Conservation (phyloP, 1,140 invertebrate genomes). For the Thaumetopoea pityocampa region DNA sequence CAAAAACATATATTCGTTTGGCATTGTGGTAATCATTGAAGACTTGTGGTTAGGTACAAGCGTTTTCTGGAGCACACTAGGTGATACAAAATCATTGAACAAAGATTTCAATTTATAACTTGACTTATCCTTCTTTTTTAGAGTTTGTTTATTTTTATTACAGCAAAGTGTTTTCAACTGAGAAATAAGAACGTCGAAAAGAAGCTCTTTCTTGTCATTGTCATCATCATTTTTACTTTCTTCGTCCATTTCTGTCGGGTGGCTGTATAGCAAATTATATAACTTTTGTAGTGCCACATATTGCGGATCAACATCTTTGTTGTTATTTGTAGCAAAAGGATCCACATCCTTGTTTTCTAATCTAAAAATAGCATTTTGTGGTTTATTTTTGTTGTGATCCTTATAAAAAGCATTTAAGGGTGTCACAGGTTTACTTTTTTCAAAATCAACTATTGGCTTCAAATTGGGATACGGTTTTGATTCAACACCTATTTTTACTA, state of each 20-base stretch:
- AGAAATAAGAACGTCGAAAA: conserved; percentile 53
- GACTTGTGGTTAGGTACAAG: conserved; percentile 7
- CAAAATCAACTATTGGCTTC: background rate
- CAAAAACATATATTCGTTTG: conserved; percentile 55
- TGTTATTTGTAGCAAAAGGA: conserved; percentile 23
- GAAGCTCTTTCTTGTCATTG: conserved; percentile 49
- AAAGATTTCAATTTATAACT: conserved; percentile 19
- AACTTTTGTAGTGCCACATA: conserved; percentile 51
- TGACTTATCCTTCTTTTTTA: conserved; percentile 15
- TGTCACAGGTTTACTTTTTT: background rate
- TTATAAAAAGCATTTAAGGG: conserved; percentile 5
- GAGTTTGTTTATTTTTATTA: conserved; percentile 32
- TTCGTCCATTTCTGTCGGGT: conserved; percentile 17
- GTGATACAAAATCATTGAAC: conserved; percentile 14
- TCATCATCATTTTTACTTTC: conserved; percentile 24
- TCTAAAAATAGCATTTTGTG: conserved; percentile 36
- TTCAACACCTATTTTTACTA: conserved; percentile 36
- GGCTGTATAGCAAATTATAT: conserved; percentile 38
- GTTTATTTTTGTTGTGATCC: conserved; percentile 20
- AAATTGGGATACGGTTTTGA: conserved; percentile 17
- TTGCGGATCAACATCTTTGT: conserved; percentile 30
- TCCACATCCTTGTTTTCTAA: conserved; percentile 48
- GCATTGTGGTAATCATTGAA: conserved; percentile 8
- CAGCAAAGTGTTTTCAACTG: conserved; percentile 62
- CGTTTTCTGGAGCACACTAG: conserved; percentile 13